phyloP scores from a whole-genome alignment of 2,888 invertebrate species.

The Beris chalybata region DNA sequence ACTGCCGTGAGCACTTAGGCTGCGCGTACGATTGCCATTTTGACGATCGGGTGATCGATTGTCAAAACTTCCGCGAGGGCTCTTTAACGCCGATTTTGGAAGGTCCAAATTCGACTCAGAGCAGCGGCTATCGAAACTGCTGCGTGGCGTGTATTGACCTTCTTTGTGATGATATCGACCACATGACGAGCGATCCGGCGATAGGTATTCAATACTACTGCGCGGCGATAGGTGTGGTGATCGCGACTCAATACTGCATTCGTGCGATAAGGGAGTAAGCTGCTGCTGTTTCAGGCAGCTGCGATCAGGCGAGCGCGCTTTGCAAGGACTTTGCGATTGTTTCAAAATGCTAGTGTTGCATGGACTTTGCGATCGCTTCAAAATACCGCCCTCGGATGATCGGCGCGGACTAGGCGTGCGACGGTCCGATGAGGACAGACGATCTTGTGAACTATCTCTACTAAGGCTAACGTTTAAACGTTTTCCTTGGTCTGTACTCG shows the following conservation, averaged over 20 bases:
- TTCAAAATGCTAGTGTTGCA: constrained; percentile 48
- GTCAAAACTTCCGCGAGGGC: constrained; percentile 50
- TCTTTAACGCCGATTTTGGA: constrained; percentile 44
- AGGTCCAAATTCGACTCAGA: constrained; percentile 52
- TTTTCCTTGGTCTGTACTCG: constrained; percentile 60
- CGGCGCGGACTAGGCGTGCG: constrained; percentile 54
- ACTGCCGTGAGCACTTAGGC: constrained; percentile 55
- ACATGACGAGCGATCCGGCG: constrained; percentile 51
- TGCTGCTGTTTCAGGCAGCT: constrained; percentile 54
- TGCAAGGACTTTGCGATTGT: constrained; percentile 51
- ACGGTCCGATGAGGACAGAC: constrained; percentile 46
- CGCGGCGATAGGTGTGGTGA: constrained; percentile 54
- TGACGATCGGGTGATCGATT: constrained; percentile 46
- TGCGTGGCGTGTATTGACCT: constrained; percentile 47
- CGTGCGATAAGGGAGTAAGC: constrained; percentile 46
- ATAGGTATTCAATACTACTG: constrained; percentile 53
- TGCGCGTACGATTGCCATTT: constrained; percentile 48
- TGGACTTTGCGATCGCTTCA: constrained; percentile 51
- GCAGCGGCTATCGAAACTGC: constrained; percentile 54
- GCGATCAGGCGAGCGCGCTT: constrained; percentile 54
- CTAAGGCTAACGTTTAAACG: constrained; percentile 50
- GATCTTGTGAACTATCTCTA: constrained; percentile 54
- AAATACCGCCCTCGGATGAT: constrained; percentile 53
- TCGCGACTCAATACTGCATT: constrained; percentile 51
- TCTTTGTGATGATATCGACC: constrained; percentile 44